Base-by-base conservation (phyloP, 2,113 vertebrate genomes). In the Neotragus moschatus region DNA sequence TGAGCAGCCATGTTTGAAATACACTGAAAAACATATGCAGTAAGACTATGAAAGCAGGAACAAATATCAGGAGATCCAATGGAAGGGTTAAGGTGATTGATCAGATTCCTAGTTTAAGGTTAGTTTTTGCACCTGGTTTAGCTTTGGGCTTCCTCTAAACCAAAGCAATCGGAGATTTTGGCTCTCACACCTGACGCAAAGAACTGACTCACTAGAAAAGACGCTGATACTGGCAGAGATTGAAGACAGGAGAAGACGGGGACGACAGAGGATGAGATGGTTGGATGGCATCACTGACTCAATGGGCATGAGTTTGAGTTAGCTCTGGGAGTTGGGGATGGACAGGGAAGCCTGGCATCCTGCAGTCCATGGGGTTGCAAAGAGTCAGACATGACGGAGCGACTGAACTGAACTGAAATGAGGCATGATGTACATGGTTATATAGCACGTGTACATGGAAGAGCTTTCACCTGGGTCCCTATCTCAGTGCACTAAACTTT, bases 51-150 rank as follows among this genome's bases (percentile, higher is more conserved):
- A 84, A 56, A 80, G 16, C 39, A 77, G 21, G 19, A 88, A 56
- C 84, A 79, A 94, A 28, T 79, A 56, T 93, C 33, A 28, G 86
- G 45, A 90, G 88, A 77, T 89, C 47, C 12, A 81, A 19, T n/a
- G 80, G 47, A 84, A 43, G 7, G 43, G 55, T 55, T 88, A 81
- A 63, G 3, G 39, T 89, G 30, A n/a, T 33, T 43, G 81, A 56
- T 81, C 47, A 81, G 36, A 73, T 91, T 93, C 91, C 33, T 96
- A 49, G 39, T 47, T 56, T 63, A 66, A 87, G n/a, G 49, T 89
- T 89, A 47, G 30, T 85, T 91, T 84, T 91, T 73, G n/a, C 23
- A 49, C 17, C 93, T 77, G 86, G 16, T 88, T 86, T 95, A 77
- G 10, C 70, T 96, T 70, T 79, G 73, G 63, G 47, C 61, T 94